Percentiles rank a stretch among this genome's conserved stretches.
Evolutionary conservation across 2,888 invertebrate genomes (phyloP).

Genomic region (Chaetoderma sp.): DNA sequence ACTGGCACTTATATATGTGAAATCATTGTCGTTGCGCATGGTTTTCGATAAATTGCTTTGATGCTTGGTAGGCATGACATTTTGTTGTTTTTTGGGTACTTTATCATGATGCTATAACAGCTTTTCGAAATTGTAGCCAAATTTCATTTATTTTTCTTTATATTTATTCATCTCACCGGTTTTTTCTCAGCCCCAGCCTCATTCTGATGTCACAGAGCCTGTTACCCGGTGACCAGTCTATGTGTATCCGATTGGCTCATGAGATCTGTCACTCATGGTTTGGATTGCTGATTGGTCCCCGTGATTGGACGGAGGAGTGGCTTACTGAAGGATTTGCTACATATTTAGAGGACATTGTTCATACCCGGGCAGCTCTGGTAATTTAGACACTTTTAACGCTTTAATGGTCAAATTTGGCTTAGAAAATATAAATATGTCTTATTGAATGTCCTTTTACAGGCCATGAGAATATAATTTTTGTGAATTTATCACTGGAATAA

Average conservation of each 20-base stretch:
- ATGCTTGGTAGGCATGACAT: too few species aligned
- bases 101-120: too few species aligned
- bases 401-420: too few species aligned
- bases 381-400: conserved; percentile 1
- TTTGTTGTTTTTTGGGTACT: too few species aligned
- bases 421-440: not conserved
- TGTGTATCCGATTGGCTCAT: conserved; percentile 65
- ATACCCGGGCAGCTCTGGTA: conserved; percentile 52
- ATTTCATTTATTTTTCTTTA: not conserved
- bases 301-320: conserved; percentile 72
- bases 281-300: conserved; percentile 69
- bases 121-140: not conserved
- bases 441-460: too few species aligned
- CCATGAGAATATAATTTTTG: too few species aligned
- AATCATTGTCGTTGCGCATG: not conserved
- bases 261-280: conserved; percentile 71
- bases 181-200: conserved; percentile 62
- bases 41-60: too few species aligned
- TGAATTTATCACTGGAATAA: too few species aligned
- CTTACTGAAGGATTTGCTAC: conserved; percentile 71
- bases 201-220: conserved; percentile 68
- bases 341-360: conserved; percentile 68
- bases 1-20: not conserved
- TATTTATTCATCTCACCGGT: not conserved
- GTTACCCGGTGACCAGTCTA: conserved; percentile 54